A percentile compares a stretch with the other conserved stretches of the same genome.
These are phyloP conservation scores for Neodontobutis hainanensis DNA, from an alignment of 2,113 vertebrate genomes.

Conservation along the genomic window DNA sequence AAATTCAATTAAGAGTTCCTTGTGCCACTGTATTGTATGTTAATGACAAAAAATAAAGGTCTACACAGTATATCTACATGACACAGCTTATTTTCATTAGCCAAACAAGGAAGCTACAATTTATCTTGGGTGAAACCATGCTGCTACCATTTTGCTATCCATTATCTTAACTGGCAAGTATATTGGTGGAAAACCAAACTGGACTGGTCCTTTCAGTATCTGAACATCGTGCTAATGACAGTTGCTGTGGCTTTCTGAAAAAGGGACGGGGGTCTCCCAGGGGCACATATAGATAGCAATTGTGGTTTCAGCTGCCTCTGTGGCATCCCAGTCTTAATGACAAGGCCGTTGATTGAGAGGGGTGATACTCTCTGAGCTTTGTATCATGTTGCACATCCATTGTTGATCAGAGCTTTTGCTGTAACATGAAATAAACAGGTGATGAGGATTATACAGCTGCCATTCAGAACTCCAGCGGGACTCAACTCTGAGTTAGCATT, in stretches of 20 bases:
- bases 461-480: slow-evolving; percentile 28
- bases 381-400: slow-evolving; percentile 70
- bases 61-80: not conserved
- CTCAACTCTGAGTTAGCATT: slow-evolving; percentile 14
- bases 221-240: slow-evolving; percentile 48
- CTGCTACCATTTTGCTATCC: slow-evolving; percentile 24
- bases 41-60: too few species aligned
- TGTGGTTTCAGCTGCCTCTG: slow-evolving; percentile 73
- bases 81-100: not conserved
- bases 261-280: slow-evolving; percentile 38
- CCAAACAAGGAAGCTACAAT: not conserved
- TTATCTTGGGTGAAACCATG: slow-evolving; percentile 19
- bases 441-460: slow-evolving; percentile 73
- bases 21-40: too few species aligned
- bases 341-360: slow-evolving; percentile 62
- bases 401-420: slow-evolving; percentile 72
- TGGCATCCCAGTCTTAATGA: slow-evolving; percentile 62
- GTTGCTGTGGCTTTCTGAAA: slow-evolving; percentile 65
- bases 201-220: slow-evolving; percentile 46
- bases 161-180: slow-evolving; percentile 17
- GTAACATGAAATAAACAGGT: slow-evolving; percentile 76
- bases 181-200: slow-evolving; percentile 37
- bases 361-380: slow-evolving; percentile 36
- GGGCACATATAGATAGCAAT: slow-evolving; percentile 69
- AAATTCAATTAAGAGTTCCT: too few species aligned